Evolutionary conservation across 2,888 invertebrate species (phyloP).

Genomic region (Coelogynopora nodosa): DNA sequence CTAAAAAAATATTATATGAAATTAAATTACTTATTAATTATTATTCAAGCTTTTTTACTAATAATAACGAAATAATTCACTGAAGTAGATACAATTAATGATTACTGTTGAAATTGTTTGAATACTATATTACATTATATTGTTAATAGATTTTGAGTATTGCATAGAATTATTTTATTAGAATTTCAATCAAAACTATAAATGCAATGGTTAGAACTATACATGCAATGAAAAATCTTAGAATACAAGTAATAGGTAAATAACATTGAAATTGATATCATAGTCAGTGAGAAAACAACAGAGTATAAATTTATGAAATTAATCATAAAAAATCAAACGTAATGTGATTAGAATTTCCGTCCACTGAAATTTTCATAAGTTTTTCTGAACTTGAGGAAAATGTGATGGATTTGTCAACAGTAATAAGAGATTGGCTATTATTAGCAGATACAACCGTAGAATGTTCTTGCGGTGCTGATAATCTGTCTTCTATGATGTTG

Average conservation of each 20-base stretch:
- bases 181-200: constrained; percentile 27
- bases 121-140: too few relatives aligned
- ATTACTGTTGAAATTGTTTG: too few relatives aligned
- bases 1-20: too few relatives aligned
- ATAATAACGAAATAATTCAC: too few relatives aligned
- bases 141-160: constrained; percentile 25
- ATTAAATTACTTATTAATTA: too few relatives aligned
- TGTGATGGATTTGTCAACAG: background rate
- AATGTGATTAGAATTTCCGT: constrained; percentile 25
- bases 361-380: background rate
- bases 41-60: too few relatives aligned
- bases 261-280: constrained; percentile 28
- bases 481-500: background rate
- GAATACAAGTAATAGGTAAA: constrained; percentile 23
- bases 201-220: constrained; percentile 13
- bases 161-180: constrained; percentile 31
- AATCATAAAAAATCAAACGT: constrained; percentile 28
- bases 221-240: constrained; percentile 27
- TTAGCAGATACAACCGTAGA: background rate
- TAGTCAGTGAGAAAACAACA: constrained; percentile 27
- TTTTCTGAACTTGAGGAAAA: background rate
- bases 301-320: constrained; percentile 31
- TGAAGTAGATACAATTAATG: too few relatives aligned
- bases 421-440: background rate
- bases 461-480: background rate